Evolutionary conservation across 1,140 invertebrate genomes (phyloP).

Genomic region (Drosophila lowei): DNA sequence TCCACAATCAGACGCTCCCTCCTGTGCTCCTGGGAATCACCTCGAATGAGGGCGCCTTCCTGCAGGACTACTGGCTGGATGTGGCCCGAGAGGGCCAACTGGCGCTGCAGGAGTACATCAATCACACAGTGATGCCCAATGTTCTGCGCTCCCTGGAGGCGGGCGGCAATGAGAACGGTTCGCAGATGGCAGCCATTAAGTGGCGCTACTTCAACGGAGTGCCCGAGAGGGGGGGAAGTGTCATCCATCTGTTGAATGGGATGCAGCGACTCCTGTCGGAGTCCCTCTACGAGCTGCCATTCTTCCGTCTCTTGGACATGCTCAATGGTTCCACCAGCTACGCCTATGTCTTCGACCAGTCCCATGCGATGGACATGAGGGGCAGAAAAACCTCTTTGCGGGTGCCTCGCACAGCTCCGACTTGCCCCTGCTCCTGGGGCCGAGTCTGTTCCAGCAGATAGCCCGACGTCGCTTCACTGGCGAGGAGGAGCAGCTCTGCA

Average conservation of each 20-base stretch:
- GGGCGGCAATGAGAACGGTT: constrained; percentile 46
- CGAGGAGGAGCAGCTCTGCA: constrained; percentile 85
- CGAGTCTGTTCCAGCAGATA: constrained; percentile 86
- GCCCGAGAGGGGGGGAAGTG: constrained; percentile 20
- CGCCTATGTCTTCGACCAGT: constrained; percentile 83
- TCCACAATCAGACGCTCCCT: constrained; percentile 78
- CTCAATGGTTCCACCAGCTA: constrained; percentile 75
- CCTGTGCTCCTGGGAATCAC: constrained; percentile 73
- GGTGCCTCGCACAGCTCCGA: constrained; percentile 86
- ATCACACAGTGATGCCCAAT: constrained; percentile 84
- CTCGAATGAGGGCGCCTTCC: constrained; percentile 85
- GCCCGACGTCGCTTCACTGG: constrained; percentile 84
- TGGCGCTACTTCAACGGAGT: constrained; percentile 84
- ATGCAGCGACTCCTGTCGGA: constrained; percentile 78
- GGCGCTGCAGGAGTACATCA: constrained; percentile 84
- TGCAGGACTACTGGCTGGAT: constrained; percentile 84
- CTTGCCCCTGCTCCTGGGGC: constrained; percentile 87
- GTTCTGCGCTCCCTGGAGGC: constrained; percentile 70
- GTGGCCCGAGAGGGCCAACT: constrained; percentile 84
- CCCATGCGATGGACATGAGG: constrained; percentile 79
- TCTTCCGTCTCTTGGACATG: constrained; percentile 67
- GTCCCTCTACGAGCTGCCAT: constrained; percentile 71
- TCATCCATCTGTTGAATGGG: constrained; percentile 58
- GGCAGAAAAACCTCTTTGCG: constrained; percentile 76
- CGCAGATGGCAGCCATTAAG: constrained; percentile 83